These are phyloP conservation scores for Homarus americanus DNA, from an alignment of 1,140 invertebrate genomes.

Conservation along the genomic window DNA sequence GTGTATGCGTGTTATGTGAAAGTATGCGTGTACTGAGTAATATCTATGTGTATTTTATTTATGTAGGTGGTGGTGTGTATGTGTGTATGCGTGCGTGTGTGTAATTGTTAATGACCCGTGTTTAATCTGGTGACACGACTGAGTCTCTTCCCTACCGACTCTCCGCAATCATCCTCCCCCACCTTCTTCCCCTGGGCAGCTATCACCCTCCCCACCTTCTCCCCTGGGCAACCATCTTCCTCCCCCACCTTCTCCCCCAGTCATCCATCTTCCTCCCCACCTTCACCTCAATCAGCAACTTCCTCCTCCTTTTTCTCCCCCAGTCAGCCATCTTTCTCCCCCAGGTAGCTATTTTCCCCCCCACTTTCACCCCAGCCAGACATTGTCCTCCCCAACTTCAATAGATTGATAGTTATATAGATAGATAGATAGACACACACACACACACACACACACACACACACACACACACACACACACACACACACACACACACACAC, in stretches of 20 bases:
- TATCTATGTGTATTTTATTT: not conserved
- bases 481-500: too few relatives aligned
- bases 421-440: too few relatives aligned
- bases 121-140: not conserved
- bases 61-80: not conserved
- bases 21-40: too few relatives aligned
- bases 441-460: too few relatives aligned
- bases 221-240: too few relatives aligned
- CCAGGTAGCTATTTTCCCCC: not conserved
- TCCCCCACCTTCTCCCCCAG: slow-evolving; percentile 4
- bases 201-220: not conserved
- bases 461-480: too few relatives aligned
- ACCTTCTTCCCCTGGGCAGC: too few relatives aligned
- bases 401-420: too few relatives aligned
- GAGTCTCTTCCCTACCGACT: not conserved
- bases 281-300: not conserved
- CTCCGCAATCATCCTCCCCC: not conserved
- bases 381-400: too few relatives aligned
- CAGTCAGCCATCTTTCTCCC: not conserved
- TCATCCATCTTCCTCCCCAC: not conserved
- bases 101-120: not conserved
- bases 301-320: not conserved
- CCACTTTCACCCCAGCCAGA: not conserved
- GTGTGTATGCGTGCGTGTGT: not conserved
- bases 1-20: not conserved